Evolutionary conservation across 2,113 vertebrate genomes (phyloP), one percentile per base, ranked within the genome.

Genomic region (Tachysurus fulvidraco): DNA sequence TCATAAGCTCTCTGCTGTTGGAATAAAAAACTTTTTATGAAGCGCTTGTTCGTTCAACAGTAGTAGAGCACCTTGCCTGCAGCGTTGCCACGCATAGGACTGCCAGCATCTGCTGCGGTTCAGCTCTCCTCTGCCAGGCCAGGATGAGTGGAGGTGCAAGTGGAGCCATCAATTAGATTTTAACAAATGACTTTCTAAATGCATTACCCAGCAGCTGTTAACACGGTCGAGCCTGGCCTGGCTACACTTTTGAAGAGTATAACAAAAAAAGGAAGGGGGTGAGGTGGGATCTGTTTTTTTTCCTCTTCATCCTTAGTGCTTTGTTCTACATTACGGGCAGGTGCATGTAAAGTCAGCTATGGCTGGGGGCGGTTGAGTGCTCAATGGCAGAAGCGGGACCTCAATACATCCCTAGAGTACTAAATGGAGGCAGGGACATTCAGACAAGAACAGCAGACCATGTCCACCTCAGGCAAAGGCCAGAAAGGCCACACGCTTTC

Each of bases 161-260:
- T 93, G 91, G 89, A 93, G 94, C 92, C 89, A 95, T 95, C 94
- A 94, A 94, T 95, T 95, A 92, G 93, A 92, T 93, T 94, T 94
- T 93, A 95, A 94, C 93, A 95, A 94, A 95, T 93, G 87, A 94
- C 94, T 93, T 94, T 94, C 92, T 92, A 90, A 91, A 92, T 93
- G 92, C 92, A 91, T 93, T 93, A 93, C 92, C 94, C 92, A 93
- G 93, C 93, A 93, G 94, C 92, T 94, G 93, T 92, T 94, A 95
- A 95, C 94, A 94, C 92, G 91, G 92, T 93, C 93, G 93, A 91
- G 93, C 93, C 89, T 92, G 89, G 90, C 85, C 90, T 65, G 88
- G 23, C 86, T 69, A 62, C 81, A 73, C 83, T 83, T 89, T 89
- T 11, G 73, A 84, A 84, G 69, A 69, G 83, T 86, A 87, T 79